These are phyloP conservation scores for Leucophenga maculata DNA, from an alignment of 2,888 invertebrate species.

Conservation along the genomic window DNA sequence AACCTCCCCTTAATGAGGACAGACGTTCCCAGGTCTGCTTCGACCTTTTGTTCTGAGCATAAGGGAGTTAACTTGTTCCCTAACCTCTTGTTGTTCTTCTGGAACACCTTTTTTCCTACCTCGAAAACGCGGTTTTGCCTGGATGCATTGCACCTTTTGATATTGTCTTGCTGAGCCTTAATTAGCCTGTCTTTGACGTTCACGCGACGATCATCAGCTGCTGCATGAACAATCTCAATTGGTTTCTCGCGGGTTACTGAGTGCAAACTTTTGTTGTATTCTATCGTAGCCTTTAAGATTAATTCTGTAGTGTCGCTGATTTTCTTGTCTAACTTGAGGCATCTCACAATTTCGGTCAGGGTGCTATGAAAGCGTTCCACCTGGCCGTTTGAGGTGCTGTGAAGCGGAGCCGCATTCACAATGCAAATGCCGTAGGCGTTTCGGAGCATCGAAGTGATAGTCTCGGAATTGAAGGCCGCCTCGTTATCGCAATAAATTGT, in stretches of 20 bases:
- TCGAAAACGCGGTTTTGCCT: slow-evolving; percentile 24
- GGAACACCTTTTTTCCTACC: slow-evolving; percentile 16
- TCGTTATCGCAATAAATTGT: slow-evolving; percentile 34
- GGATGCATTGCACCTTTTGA: slow-evolving; percentile 3
- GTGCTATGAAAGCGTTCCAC: slow-evolving; percentile 32
- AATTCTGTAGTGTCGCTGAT: background rate
- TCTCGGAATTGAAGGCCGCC: slow-evolving; percentile 30
- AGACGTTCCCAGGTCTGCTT: slow-evolving; percentile 28
- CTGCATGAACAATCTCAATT: background rate
- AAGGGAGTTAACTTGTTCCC: slow-evolving; percentile 18
- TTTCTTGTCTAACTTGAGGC: slow-evolving; percentile 31
- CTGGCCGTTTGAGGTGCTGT: slow-evolving; percentile 26
- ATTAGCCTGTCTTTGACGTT: background rate
- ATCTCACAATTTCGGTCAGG: slow-evolving; percentile 36
- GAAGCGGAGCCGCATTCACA: slow-evolving; percentile 30
- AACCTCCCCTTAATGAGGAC: slow-evolving; percentile 26
- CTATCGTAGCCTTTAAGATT: slow-evolving; percentile 8
- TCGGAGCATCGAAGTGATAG: too few relatives aligned
- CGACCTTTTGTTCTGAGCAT: background rate
- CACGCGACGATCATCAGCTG: too few relatives aligned
- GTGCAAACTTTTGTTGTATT: slow-evolving; percentile 16
- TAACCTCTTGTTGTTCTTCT: slow-evolving; percentile 24
- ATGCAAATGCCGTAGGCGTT: too few relatives aligned
- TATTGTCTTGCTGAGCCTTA: background rate
- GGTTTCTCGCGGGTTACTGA: background rate